Base-by-base conservation (phyloP, 2,113 vertebrate species). In the Pipa parva region DNA sequence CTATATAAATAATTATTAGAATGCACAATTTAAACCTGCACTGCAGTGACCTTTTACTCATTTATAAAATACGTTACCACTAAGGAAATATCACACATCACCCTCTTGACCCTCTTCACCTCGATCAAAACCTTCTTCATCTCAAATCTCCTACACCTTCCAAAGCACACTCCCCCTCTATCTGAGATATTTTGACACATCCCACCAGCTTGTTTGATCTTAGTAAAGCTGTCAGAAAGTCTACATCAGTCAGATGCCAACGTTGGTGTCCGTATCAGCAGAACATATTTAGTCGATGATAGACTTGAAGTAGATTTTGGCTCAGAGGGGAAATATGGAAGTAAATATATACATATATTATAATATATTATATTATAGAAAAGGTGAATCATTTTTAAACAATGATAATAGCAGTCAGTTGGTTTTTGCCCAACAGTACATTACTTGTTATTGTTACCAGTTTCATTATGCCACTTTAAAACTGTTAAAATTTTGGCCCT, bases 131-230 rank as follows among this genome's bases (percentile, higher is more conserved):
- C 46, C 26, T 13, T 59, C 7, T 25, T 27, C 37, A 59, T 50
- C 66, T 70, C 58, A 42, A 45, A 70, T 70, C 66, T 61, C 58
- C 66, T 36, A 70, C 57, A 70, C 58, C 57, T 60, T 45, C 29
- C 66, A 49, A 7, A 42, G 58, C 66, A 18, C 58, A 45, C 58
- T 45, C 48, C 56, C 17, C 46, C 66, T 61, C 58, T 54, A 39
- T 51, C 46, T 50, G 4, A 42, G 33, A 45, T 58, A 70, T 70
- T 60, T 54, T 70, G 48, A 45, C 66, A 70, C 66, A 42, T 70
- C 66, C 66, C 50, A 70, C 66, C 45, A 25, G 66, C 66, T 70
- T 70, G 66, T 70, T 70, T 70, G 57, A 70, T 70, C 29, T 61
- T 51, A 42, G 57, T 70, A 61, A 70, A 70, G 59, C 66, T 70